Percentiles rank a stretch among this genome's conserved stretches.
phyloP scores from a whole-genome alignment of 23 tunicate species.

The Ciona savignyi region DNA sequence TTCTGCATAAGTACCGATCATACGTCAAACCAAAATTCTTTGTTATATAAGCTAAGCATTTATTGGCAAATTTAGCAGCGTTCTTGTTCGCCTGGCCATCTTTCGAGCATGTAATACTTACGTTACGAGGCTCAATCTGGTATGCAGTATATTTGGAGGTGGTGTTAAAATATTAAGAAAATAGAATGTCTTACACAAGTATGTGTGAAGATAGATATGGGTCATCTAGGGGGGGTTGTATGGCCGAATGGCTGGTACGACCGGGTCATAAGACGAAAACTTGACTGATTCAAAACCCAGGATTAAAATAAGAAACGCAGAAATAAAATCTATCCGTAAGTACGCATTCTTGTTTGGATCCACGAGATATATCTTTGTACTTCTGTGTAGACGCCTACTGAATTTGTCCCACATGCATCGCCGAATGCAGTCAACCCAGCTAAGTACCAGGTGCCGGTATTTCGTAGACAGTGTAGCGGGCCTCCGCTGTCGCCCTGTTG shows the following conservation, averaged over 20 bases:
- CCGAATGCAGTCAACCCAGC: conserved; percentile 50
- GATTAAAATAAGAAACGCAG: not conserved
- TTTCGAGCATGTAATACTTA: no score
- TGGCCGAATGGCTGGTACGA: no score
- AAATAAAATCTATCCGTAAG: not conserved
- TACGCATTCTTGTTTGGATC: not conserved
- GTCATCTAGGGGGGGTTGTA: no score
- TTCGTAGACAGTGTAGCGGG: conserved; percentile 32
- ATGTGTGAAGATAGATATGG: no score
- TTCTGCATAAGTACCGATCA: no score
- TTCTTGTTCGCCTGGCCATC: no score
- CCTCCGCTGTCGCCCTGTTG: conserved; percentile 55
- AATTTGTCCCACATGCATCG: conserved; percentile 13
- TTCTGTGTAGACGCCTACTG: conserved; percentile 32
- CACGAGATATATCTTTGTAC: conserved; percentile 2
- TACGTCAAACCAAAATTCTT: no score
- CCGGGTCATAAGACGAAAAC: not conserved
- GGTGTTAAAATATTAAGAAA: not conserved
- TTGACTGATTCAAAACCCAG: not conserved
- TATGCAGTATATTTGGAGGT: no score
- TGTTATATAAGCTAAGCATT: no score
- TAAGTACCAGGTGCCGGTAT: conserved; percentile 26
- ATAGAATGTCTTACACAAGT: not conserved
- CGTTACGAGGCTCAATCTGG: no score
- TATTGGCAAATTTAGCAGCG: no score